Evolutionary conservation across 2,797 vertebrate genomes (phyloP), one percentile per base, ranked within the genome.

Genomic region (Sphaeramia orbicularis): DNA sequence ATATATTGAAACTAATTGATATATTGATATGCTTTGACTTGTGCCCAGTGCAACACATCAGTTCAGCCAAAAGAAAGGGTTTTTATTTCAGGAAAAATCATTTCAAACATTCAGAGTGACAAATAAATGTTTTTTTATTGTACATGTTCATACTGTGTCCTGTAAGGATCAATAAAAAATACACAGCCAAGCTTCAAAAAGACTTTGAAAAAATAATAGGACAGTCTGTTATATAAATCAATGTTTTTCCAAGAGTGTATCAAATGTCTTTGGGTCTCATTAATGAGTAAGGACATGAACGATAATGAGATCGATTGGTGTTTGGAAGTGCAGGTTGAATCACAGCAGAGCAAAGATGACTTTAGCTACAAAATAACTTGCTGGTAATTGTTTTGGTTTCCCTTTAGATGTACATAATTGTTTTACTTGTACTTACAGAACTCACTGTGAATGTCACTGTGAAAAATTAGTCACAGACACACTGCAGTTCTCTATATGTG

Each of bases 301-400:
- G 41, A 71, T 65, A 67, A 66, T 59, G 52, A 70, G 56, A 37
- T 8, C 14, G 9, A 35, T 50, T 60, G 55, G n/a, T 49, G 63
- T n/a, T 40, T 37, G 21, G 14, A 32, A 10, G 32, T 16, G 65
- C 27, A 56, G 54, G 54, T 32, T 43, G n/a, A 14, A 43, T 13
- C 14, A 0, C 35, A 52, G 13, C 7, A 1, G 9, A 18, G 42
- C 35, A 52, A 19, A 8, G 38, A 56, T 65, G 15, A 16, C 19
- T 59, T 24, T 37, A 47, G 2, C 14, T 41, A 38, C 57, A 43
- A 64, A n/a, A 51, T n/a, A 53, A 19, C 40, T 9, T 7, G 13
- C 2, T 32, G 38, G 3, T 14, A 42, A 54, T 60, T 42, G 35
- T 36, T 42, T 40, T 2, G 18, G 19, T 38, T 5, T 27, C 0